phyloP scores from a whole-genome alignment of 2,888 invertebrate genomes.

The Eustalomyia histrio region DNA sequence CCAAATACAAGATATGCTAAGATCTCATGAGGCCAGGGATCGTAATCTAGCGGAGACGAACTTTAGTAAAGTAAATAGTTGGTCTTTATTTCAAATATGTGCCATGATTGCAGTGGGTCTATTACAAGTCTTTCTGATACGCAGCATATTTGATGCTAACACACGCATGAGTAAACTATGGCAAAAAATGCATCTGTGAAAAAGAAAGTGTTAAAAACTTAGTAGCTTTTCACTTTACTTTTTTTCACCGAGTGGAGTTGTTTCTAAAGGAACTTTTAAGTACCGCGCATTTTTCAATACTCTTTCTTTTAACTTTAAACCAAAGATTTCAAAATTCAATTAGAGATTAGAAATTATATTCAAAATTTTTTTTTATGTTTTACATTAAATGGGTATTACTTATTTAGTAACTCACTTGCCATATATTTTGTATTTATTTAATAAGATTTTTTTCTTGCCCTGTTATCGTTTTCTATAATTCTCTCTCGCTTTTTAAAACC shows the following conservation, averaged over 20 bases:
- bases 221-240: background rate
- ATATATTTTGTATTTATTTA: constrained; percentile 20
- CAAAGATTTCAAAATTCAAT: constrained; percentile 56
- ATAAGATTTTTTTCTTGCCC: background rate
- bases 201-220: background rate
- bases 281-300: background rate
- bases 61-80: constrained; percentile 88
- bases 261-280: background rate
- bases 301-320: constrained; percentile 40
- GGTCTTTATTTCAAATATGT: constrained; percentile 87
- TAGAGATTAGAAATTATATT: constrained; percentile 50
- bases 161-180: constrained; percentile 77
- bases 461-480: background rate
- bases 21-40: constrained; percentile 89
- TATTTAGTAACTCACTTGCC: constrained; percentile 35
- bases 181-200: constrained; percentile 73
- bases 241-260: background rate
- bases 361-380: constrained; percentile 31
- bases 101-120: constrained; percentile 87
- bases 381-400: constrained; percentile 1
- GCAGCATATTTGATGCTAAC: constrained; percentile 87
- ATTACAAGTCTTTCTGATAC: constrained; percentile 88
- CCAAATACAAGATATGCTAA: constrained; percentile 85
- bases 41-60: constrained; percentile 90
- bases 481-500: background rate